Evolutionary conservation across 2,797 vertebrate species (phyloP).

Genomic region (Eremophila alpestris): DNA sequence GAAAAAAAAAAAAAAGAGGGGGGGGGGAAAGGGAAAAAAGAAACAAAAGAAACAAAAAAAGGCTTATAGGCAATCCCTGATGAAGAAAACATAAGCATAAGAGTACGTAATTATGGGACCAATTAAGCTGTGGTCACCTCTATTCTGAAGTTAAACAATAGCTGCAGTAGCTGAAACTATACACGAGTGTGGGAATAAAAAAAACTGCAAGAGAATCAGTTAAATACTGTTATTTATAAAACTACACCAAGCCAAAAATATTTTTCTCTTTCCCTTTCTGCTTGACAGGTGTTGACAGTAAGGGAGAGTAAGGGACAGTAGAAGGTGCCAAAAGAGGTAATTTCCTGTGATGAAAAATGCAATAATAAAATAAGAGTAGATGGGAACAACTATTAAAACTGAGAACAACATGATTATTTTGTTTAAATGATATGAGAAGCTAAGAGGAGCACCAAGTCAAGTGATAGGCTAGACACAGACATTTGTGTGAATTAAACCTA

Average conservation of each 20-base stretch:
- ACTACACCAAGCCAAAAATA: neutral
- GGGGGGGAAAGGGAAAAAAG: rapidly evolving
- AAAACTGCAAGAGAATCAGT: neutral
- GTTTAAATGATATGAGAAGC: neutral
- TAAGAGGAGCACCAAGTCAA: neutral
- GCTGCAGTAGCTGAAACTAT: neutral
- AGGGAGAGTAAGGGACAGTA: neutral
- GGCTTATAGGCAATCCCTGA: neutral
- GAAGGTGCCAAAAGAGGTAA: neutral
- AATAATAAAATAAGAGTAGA: neutral
- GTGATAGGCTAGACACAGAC: neutral
- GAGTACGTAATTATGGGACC: neutral
- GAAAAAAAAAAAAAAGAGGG: neutral
- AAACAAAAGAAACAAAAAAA: neutral
- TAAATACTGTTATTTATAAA: neutral
- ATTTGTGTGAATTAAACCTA: neutral
- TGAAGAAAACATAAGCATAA: neutral
- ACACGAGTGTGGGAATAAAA: neutral
- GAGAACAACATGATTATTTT: neutral
- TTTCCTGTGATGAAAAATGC: neutral
- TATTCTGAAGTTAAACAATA: neutral
- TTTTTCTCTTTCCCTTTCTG: neutral
- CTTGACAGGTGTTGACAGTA: neutral
- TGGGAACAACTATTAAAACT: neutral
- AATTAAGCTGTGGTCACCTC: neutral